Conservation (phyloP, 1,140 invertebrate species). For the Drosophila mojavensis region DNA sequence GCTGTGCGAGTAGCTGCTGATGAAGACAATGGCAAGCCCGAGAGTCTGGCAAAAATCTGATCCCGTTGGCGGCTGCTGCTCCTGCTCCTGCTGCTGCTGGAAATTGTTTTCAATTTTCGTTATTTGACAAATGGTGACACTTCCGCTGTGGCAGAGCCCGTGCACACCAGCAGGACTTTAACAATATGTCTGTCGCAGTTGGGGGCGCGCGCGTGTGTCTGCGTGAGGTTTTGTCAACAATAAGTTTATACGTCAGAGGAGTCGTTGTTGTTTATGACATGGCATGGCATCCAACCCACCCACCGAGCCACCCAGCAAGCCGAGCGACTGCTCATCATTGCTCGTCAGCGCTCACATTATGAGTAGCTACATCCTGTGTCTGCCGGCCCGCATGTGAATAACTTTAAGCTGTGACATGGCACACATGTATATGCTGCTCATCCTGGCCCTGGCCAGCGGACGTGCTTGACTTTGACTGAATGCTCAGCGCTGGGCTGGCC, state of each 20-base stretch:
- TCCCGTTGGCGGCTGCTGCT: slow-evolving; percentile 19
- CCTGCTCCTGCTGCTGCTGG: slow-evolving; percentile 27
- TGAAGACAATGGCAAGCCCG: slow-evolving; percentile 52
- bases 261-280: slow-evolving; percentile 76
- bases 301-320: neutral
- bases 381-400: slow-evolving; percentile 55
- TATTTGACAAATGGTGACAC: slow-evolving; percentile 84
- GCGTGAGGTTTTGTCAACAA: slow-evolving; percentile 79
- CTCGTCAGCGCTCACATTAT: slow-evolving; percentile 35
- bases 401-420: slow-evolving; percentile 77
- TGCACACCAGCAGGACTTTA: slow-evolving; percentile 58
- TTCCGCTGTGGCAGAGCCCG: slow-evolving; percentile 75
- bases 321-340: slow-evolving; percentile 16
- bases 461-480: slow-evolving; percentile 78
- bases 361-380: slow-evolving; percentile 16
- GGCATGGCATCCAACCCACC: slow-evolving; percentile 25
- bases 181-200: slow-evolving; percentile 67
- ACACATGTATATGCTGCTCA: slow-evolving; percentile 33
- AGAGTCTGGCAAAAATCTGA: slow-evolving; percentile 48
- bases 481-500: slow-evolving; percentile 44
- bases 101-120: slow-evolving; percentile 84
- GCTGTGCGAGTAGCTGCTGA: slow-evolving; percentile 50
- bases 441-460: slow-evolving; percentile 33
- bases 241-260: slow-evolving; percentile 76
- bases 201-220: slow-evolving; percentile 8